Evolutionary conservation across 2,888 invertebrate genomes (phyloP).

Genomic region (Acleris holmiana): DNA sequence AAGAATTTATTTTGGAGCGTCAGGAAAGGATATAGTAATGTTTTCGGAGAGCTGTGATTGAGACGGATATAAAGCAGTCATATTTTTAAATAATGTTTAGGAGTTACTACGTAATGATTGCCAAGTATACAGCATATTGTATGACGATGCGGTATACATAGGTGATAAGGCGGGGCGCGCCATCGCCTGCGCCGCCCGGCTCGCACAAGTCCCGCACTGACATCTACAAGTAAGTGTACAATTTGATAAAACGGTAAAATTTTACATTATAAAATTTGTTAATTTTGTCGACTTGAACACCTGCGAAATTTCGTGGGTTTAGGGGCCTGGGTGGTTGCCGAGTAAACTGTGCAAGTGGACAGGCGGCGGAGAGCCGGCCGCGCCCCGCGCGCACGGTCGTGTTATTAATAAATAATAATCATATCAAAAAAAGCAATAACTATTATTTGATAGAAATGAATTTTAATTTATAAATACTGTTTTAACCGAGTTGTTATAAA

Average conservation of each 20-base stretch:
- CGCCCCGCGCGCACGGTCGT: constrained; percentile 64
- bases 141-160: constrained; percentile 49
- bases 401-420: constrained; percentile 52
- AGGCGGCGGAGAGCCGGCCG: too few species aligned
- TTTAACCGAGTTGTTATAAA: constrained; percentile 82
- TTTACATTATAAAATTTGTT: too few species aligned
- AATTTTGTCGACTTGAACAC: too few species aligned
- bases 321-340: too few species aligned
- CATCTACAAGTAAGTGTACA: too few species aligned
- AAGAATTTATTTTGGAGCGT: constrained; percentile 83
- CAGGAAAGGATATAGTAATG: constrained; percentile 80
- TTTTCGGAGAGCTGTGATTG: constrained; percentile 84
- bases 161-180: constrained; percentile 37
- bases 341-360: too few species aligned
- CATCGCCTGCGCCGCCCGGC: constrained; percentile 29
- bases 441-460: constrained; percentile 77
- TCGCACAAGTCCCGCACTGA: too few species aligned
- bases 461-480: constrained; percentile 80
- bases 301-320: too few species aligned
- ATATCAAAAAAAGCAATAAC: constrained; percentile 84
- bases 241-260: too few species aligned
- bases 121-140: constrained; percentile 62
- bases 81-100: constrained; percentile 83
- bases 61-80: constrained; percentile 83
- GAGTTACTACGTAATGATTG: constrained; percentile 79